Evolutionary conservation across 2,113 vertebrate species (phyloP), one percentile per base, ranked within the genome.

Genomic region (Salvelinus namaycush): DNA sequence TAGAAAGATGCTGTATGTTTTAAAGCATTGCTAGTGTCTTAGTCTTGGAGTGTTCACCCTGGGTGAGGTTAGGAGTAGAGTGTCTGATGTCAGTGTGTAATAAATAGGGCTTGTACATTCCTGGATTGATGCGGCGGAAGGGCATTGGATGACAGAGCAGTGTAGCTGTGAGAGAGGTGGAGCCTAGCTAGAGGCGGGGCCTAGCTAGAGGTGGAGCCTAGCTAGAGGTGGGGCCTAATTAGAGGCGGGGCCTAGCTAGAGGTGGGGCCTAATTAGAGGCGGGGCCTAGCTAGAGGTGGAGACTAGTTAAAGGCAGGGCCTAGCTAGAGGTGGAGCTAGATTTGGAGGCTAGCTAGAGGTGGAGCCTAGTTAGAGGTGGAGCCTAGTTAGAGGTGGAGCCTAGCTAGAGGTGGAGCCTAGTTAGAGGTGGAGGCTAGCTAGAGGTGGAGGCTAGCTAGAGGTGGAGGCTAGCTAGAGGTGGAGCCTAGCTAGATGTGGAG

Each of bases 51-150:
- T 14, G 16, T 34, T 8, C 8, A 39, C 16, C 3, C 72, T 72
- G 81, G 75, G 73, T 49, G 48, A 16, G 49, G 76, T 71, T 8
- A 60, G 74, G 79, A 72, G 70, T 49, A 84, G 83, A 78, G 77
- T 70, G 60, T 81, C 78, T 74, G 75, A 54, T 13, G 74, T 77
- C 70, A 80, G 66, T 86, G 82, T 86, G 71, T 68, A 68, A 81
- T 39, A 81, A 81, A 83, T 84, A 83, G 77, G 79, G 83, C 86
- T 90, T 88, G 82, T 86, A 92, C 89, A 92, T 92, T 91, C 90
- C 91, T 90, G 86, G 76, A 86, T 65, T 44, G 87, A 83, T 60
- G 77, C 78, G 73, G 76, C 65, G 81, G 73, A 83, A 68, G 75
- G 51, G 57, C 81, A 81, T 69, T 48, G 12, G 54, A 77, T 62